Evolutionary conservation across 2,797 vertebrate species (phyloP).

Genomic region (Leptodactylus fallax): DNA sequence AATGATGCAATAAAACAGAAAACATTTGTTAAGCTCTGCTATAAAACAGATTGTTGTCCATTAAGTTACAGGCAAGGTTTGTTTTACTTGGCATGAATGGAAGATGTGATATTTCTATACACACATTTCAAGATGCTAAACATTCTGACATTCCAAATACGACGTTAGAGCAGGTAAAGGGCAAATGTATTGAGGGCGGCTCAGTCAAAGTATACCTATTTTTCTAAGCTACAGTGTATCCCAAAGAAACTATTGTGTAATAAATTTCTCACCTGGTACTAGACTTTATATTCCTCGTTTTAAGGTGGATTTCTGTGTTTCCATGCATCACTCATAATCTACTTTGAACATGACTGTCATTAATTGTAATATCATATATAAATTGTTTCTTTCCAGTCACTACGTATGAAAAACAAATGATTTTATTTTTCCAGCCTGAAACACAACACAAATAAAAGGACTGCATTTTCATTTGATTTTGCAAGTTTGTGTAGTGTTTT

Average conservation of each 20-base stretch:
- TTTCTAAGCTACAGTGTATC: slow-evolving; percentile 43
- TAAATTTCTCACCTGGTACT: slow-evolving; percentile 36
- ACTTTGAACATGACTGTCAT: slow-evolving; percentile 12
- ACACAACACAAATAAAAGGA: slow-evolving; percentile 34
- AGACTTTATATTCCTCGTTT: slow-evolving; percentile 29
- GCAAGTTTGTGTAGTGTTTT: slow-evolving; percentile 34
- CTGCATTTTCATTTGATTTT: slow-evolving; percentile 30
- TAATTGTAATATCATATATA: background rate
- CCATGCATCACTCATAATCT: background rate
- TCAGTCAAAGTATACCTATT: slow-evolving; percentile 29
- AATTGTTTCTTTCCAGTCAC: slow-evolving; percentile 3
- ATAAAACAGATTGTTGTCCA: slow-evolving; percentile 42
- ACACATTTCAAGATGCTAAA: slow-evolving; percentile 5
- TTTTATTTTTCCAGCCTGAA: slow-evolving; percentile 19
- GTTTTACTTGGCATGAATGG: slow-evolving; percentile 29
- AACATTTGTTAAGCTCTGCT: slow-evolving; percentile 67
- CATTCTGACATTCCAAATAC: slow-evolving; percentile 27
- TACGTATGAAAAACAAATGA: slow-evolving; percentile 13
- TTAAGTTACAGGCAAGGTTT: slow-evolving; percentile 23
- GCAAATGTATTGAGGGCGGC: background rate
- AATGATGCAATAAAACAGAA: slow-evolving; percentile 80
- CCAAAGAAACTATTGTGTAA: slow-evolving; percentile 51
- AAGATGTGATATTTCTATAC: background rate
- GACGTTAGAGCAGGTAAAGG: background rate
- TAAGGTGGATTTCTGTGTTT: slow-evolving; percentile 16